Percentiles rank a stretch among this genome's conserved stretches.
phyloP scores from a whole-genome alignment of 2,113 vertebrate genomes.

The Sylvietta virens region DNA sequence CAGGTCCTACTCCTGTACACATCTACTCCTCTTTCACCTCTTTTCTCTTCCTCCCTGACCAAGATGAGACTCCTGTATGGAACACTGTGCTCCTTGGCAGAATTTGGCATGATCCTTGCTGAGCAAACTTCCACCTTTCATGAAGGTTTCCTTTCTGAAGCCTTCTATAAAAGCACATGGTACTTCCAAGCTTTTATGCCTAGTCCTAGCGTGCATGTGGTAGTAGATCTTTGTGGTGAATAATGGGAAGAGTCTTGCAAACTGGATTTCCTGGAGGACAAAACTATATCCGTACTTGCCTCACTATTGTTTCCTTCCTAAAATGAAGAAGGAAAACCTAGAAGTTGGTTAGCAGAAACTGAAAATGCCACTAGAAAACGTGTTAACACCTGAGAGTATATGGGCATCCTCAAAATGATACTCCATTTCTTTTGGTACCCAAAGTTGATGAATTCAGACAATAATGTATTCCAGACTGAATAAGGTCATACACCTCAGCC shows the following conservation, averaged over 20 bases:
- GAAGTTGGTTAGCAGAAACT: background rate
- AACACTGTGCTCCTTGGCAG: background rate
- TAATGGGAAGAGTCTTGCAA: background rate
- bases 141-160: background rate
- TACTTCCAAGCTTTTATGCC: background rate
- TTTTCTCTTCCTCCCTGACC: background rate
- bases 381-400: background rate
- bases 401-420: background rate
- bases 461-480: background rate
- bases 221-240: background rate
- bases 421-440: background rate
- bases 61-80: background rate
- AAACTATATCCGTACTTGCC: background rate
- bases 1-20: background rate
- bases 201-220: background rate
- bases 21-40: background rate
- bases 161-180: background rate
- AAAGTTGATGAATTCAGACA: background rate
- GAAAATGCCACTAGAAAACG: background rate
- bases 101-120: background rate
- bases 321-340: background rate
- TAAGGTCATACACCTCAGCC: background rate
- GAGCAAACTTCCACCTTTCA: background rate
- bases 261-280: background rate
- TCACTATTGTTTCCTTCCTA: background rate